Percentiles rank a stretch among this genome's conserved stretches.
These are phyloP conservation scores for Siniperca undulata DNA, from an alignment of 2,797 vertebrate species.

Conservation along the genomic window DNA sequence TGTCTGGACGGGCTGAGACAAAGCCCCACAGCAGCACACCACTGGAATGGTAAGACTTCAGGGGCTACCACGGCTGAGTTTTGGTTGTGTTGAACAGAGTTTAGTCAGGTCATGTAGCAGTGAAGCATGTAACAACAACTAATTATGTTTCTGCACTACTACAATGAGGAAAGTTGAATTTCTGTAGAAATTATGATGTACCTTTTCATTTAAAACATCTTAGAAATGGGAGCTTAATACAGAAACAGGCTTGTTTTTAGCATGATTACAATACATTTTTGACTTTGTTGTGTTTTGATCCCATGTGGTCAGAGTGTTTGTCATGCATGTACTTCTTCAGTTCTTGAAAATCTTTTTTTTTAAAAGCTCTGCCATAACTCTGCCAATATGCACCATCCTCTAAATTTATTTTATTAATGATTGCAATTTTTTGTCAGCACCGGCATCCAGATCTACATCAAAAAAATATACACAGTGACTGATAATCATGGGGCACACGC, in stretches of 20 bases:
- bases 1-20: constrained; percentile 93
- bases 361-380: neutral
- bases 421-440: neutral
- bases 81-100: neutral
- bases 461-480: neutral
- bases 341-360: neutral
- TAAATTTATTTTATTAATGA: neutral
- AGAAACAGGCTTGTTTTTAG: neutral
- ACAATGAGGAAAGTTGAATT: neutral
- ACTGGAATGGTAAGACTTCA: constrained; percentile 92
- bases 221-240: neutral
- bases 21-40: constrained; percentile 78
- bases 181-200: neutral
- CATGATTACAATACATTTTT: neutral
- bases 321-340: neutral
- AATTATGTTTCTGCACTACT: neutral
- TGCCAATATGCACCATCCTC: neutral
- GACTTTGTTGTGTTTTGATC: neutral
- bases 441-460: neutral
- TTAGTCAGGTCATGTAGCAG: neutral
- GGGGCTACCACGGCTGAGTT: neutral
- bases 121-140: neutral
- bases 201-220: neutral
- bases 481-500: neutral
- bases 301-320: neutral